phyloP scores from a whole-genome alignment of 2,797 vertebrate species.

The Pseudochirops corinnae region DNA sequence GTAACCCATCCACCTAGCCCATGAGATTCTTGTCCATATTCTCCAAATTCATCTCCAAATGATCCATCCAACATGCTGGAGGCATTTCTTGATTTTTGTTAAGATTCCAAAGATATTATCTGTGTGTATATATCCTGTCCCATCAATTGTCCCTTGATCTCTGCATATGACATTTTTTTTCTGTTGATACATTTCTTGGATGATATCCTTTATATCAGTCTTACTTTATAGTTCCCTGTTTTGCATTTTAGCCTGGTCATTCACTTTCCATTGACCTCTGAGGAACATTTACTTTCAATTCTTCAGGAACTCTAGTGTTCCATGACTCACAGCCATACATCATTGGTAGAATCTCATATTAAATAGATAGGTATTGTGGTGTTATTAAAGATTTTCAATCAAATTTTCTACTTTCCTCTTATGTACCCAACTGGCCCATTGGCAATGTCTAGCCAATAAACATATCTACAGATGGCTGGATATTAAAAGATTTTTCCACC shows the following conservation, averaged over 20 bases:
- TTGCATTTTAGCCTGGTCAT: not conserved
- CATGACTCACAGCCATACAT: not conserved
- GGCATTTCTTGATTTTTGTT: not conserved
- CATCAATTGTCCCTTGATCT: not conserved
- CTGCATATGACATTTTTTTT: not conserved
- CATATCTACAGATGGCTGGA: not conserved
- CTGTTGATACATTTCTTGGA: not conserved
- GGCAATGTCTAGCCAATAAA: not conserved
- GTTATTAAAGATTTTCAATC: not conserved
- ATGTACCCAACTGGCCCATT: not conserved
- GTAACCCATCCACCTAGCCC: not conserved
- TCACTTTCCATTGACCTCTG: not conserved
- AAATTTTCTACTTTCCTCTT: not conserved
- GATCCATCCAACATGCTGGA: not conserved
- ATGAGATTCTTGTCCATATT: not conserved
- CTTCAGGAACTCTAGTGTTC: not conserved
- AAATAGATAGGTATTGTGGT: not conserved
- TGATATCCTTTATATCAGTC: not conserved
- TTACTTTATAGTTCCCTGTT: not conserved
- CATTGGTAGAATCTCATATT: not conserved
- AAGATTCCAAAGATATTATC: not conserved
- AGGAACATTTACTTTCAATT: not conserved
- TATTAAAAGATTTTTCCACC: not conserved
- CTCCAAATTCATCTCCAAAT: not conserved
- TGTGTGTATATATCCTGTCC: not conserved